Evolutionary conservation across 2,113 vertebrate species (phyloP).

Genomic region (Thryonomys swinderianus): DNA sequence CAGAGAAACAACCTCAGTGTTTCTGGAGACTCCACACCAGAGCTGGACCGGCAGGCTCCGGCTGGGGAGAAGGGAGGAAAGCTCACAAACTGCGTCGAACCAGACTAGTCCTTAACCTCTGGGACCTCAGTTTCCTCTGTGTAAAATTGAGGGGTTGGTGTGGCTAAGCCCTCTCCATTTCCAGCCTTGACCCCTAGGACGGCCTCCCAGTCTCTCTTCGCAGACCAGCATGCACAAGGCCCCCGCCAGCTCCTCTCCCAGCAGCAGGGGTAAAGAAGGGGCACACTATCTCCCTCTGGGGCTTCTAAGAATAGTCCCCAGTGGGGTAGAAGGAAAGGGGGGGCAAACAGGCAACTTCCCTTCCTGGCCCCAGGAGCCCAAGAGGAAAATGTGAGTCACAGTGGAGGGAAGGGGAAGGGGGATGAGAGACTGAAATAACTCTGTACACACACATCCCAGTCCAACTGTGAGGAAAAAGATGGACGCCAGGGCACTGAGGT

Average conservation of each 20-base stretch:
- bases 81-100: constrained; percentile 7
- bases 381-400: constrained; percentile 82
- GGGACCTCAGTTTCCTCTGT: constrained; percentile 33
- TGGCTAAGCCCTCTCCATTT: not conserved
- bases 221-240: not conserved
- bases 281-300: constrained; percentile 72
- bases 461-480: constrained; percentile 70
- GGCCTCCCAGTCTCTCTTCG: constrained; percentile 43
- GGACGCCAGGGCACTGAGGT: constrained; percentile 21
- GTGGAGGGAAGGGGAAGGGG: constrained; percentile 78
- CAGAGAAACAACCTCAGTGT: not conserved
- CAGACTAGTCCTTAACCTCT: not conserved
- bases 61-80: constrained; percentile 52
- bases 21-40: constrained; percentile 55
- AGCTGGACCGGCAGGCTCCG: constrained; percentile 40
- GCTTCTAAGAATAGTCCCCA: constrained; percentile 83
- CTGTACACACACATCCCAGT: constrained; percentile 61
- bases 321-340: constrained; percentile 71
- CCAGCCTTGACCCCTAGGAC: not conserved
- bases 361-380: constrained; percentile 86
- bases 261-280: constrained; percentile 65
- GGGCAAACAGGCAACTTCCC: constrained; percentile 78
- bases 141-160: not conserved
- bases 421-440: constrained; percentile 79
- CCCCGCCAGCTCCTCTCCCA: not conserved